A percentile compares a stretch with the other conserved stretches of the same genome.
Evolutionary conservation across 2,797 vertebrate species (phyloP).

Genomic region (Sebastolobus altivelis): DNA sequence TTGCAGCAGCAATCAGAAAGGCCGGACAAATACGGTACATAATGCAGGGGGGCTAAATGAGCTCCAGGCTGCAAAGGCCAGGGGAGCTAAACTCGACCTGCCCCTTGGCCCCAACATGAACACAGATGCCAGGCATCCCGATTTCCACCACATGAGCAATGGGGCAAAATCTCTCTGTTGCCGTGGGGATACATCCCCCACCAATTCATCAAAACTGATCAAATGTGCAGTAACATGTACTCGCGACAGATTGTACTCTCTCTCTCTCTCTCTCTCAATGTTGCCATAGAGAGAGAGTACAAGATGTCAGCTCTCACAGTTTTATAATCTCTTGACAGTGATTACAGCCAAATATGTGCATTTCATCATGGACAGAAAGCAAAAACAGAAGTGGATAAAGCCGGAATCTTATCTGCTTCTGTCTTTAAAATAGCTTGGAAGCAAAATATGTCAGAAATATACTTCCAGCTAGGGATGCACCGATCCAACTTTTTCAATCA

Average conservation of each 20-base stretch:
- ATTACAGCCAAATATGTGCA: neutral
- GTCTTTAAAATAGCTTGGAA: neutral
- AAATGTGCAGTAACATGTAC: neutral
- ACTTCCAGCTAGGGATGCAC: neutral
- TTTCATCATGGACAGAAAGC: neutral
- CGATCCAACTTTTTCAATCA: too few species aligned
- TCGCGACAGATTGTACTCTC: neutral
- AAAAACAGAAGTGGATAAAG: neutral
- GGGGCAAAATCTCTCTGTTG: constrained; percentile 13
- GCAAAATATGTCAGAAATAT: neutral
- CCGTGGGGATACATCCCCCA: neutral
- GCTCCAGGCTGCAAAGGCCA: constrained; percentile 54
- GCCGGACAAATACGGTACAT: constrained; percentile 77
- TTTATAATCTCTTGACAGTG: neutral
- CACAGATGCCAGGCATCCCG: constrained; percentile 47
- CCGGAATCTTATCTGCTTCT: neutral
- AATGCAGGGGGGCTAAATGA: constrained; percentile 64
- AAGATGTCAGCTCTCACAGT: neutral
- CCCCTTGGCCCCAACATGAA: constrained; percentile 47
- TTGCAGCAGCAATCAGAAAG: constrained; percentile 80
- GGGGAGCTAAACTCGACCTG: constrained; percentile 60
- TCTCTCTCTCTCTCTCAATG: neutral
- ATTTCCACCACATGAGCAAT: constrained; percentile 40
- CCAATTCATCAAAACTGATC: neutral
- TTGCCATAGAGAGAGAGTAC: too few species aligned